phyloP scores from a whole-genome alignment of 2,888 invertebrate genomes.

The Ennomos fuscantarius region DNA sequence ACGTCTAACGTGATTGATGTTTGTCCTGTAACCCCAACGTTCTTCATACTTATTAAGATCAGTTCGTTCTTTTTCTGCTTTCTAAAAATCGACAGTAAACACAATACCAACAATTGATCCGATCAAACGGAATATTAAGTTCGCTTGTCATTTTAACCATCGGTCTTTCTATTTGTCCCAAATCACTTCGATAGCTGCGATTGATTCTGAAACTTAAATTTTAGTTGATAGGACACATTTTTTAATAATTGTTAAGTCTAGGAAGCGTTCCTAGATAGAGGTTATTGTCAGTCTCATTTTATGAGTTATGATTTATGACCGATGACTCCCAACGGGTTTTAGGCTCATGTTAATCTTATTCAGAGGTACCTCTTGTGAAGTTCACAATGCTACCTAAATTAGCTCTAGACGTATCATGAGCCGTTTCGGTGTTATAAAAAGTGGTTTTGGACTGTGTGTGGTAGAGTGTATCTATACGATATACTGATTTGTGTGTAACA shows the following conservation, averaged over 20 bases:
- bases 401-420: slow-evolving; percentile 75
- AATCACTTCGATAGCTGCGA: slow-evolving; percentile 33
- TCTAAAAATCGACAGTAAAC: slow-evolving; percentile 76
- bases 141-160: slow-evolving; percentile 83
- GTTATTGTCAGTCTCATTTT: slow-evolving; percentile 82
- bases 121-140: slow-evolving; percentile 85
- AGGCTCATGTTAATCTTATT: slow-evolving; percentile 81
- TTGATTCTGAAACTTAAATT: slow-evolving; percentile 41
- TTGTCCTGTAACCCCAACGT: slow-evolving; percentile 68
- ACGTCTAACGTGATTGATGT: slow-evolving; percentile 74
- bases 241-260: slow-evolving; percentile 49
- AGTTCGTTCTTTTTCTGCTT: slow-evolving; percentile 66
- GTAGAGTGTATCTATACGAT: slow-evolving; percentile 41
- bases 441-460: slow-evolving; percentile 63
- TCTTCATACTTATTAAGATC: slow-evolving; percentile 62
- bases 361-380: slow-evolving; percentile 76
- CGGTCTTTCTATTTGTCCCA: slow-evolving; percentile 61
- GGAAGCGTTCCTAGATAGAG: slow-evolving; percentile 74
- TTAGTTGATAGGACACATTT: slow-evolving; percentile 41
- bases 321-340: slow-evolving; percentile 84
- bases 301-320: slow-evolving; percentile 85
- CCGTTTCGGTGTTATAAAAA: slow-evolving; percentile 65
- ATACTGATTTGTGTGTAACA: slow-evolving; percentile 49
- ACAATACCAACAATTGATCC: slow-evolving; percentile 84
- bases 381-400: slow-evolving; percentile 85